These are phyloP conservation scores for Lagopus leucura DNA, from an alignment of 2,113 vertebrate species.

Conservation along the genomic window DNA sequence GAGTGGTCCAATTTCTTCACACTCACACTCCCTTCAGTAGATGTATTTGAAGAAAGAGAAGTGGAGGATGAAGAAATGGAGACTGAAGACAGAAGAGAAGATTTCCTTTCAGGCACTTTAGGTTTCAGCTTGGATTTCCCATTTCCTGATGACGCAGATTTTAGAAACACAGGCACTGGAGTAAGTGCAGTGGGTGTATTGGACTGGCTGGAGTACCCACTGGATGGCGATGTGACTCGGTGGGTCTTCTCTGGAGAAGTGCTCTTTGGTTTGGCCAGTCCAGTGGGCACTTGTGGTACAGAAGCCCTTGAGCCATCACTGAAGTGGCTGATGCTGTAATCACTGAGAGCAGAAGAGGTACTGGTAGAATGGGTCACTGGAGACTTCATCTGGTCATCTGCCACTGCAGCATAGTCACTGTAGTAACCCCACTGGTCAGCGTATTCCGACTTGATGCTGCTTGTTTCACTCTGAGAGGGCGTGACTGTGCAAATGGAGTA, in stretches of 20 bases:
- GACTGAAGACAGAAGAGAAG: constrained; percentile 91
- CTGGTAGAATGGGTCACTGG: constrained; percentile 57
- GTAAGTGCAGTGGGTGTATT: constrained; percentile 96
- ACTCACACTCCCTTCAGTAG: constrained; percentile 81
- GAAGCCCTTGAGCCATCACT: constrained; percentile 69
- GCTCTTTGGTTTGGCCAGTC: constrained; percentile 80
- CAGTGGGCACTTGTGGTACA: constrained; percentile 68
- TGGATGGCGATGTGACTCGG: constrained; percentile 93
- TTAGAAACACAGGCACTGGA: constrained; percentile 88
- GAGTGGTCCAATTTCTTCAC: constrained; percentile 61
- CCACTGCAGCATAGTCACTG: constrained; percentile 81
- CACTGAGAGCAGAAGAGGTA: constrained; percentile 55
- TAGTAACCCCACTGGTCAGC: constrained; percentile 95
- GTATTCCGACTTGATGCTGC: constrained; percentile 93
- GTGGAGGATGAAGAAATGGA: constrained; percentile 94
- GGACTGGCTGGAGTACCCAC: constrained; percentile 97
- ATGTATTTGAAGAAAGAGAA: constrained; percentile 94
- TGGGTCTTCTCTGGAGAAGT: constrained; percentile 91
- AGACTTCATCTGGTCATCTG: constrained; percentile 78
- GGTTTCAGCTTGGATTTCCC: constrained; percentile 85
- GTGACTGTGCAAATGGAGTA: constrained; percentile 91
- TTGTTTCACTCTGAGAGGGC: constrained; percentile 92
- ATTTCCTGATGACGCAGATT: constrained; percentile 85
- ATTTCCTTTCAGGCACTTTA: constrained; percentile 96
- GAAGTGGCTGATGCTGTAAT: constrained; percentile 72